Evolutionary conservation across 30 jellyfish, hydroid and myxozoan species (phyloP).

Genomic region (Aurelia aurita): DNA sequence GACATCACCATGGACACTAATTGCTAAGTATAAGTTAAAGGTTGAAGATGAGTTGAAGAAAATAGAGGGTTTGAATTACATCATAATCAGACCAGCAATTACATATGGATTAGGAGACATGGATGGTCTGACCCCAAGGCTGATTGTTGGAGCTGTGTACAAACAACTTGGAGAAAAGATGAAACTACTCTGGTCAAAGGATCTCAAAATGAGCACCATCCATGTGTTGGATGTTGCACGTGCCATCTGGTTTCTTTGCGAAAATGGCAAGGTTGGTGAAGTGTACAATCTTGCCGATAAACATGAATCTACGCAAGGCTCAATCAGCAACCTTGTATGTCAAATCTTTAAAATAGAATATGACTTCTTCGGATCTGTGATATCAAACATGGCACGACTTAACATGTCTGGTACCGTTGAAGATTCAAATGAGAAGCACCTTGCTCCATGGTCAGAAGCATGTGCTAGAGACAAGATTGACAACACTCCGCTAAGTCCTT

Average conservation of each 20-base stretch:
- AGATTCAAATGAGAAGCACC: conserved; percentile 94
- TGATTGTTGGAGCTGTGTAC: conserved; percentile 94
- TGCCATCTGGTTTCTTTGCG: conserved; percentile 89
- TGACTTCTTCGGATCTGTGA: conserved; percentile 88
- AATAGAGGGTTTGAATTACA: conserved; percentile 79
- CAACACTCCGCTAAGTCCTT: conserved; percentile 95
- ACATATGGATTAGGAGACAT: conserved; percentile 91
- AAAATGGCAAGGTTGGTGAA: conserved; percentile 70
- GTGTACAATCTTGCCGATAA: conserved; percentile 89
- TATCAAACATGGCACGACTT: conserved; percentile 93
- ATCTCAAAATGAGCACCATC: conserved; percentile 89
- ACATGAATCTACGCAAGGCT: conserved; percentile 88
- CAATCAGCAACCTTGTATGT: conserved; percentile 87
- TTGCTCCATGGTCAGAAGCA: conserved; percentile 98
- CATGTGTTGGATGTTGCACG: conserved; percentile 91
- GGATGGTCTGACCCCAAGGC: conserved; percentile 88
- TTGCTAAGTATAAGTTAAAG: conserved; percentile 78
- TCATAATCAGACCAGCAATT: conserved; percentile 87
- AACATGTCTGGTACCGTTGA: conserved; percentile 85
- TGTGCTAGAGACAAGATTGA: conserved; percentile 73
- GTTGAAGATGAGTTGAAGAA: conserved; percentile 78
- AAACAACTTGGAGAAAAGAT: conserved; percentile 90
- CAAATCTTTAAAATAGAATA: conserved; percentile 81
- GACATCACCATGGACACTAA: conserved; percentile 89
- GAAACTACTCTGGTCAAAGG: conserved; percentile 98